These are phyloP conservation scores for Enteromius mattozi DNA, from an alignment of 2,797 vertebrate genomes.

Conservation along the genomic window DNA sequence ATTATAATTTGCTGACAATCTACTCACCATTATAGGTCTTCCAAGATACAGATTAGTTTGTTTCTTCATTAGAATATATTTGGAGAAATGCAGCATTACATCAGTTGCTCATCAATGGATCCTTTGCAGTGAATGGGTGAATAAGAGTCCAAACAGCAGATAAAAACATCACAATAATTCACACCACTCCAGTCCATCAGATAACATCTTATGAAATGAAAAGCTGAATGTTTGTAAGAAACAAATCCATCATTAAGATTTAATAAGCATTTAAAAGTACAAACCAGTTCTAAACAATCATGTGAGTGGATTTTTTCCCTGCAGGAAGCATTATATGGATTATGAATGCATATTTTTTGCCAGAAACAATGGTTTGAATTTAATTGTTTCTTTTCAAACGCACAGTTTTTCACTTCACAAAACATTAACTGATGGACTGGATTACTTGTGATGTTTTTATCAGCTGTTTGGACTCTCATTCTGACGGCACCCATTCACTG, in stretches of 20 bases:
- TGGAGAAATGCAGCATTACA: background rate
- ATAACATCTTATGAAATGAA: too few species aligned
- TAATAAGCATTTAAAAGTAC: too few species aligned
- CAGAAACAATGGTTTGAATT: background rate
- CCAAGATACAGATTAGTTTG: too few species aligned
- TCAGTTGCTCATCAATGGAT: background rate
- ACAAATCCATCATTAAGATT: background rate
- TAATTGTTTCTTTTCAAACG: background rate
- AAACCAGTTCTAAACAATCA: too few species aligned
- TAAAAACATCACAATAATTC: too few species aligned
- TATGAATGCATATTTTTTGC: background rate
- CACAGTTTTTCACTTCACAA: background rate
- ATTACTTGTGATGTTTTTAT: background rate
- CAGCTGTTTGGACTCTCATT: background rate
- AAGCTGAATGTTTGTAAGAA: too few species aligned
- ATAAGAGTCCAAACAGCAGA: too few species aligned
- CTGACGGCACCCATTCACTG: constrained; percentile 1
- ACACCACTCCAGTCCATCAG: too few species aligned
- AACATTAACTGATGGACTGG: background rate
- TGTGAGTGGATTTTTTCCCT: background rate
- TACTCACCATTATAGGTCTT: background rate
- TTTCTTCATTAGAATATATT: background rate
- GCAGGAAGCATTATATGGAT: background rate
- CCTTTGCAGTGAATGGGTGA: background rate
- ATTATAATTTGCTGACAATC: background rate